A percentile compares a stretch with the other conserved stretches of the same genome.
phyloP scores from a whole-genome alignment of 2,888 invertebrate species.

The Sclerodermus sp. region DNA sequence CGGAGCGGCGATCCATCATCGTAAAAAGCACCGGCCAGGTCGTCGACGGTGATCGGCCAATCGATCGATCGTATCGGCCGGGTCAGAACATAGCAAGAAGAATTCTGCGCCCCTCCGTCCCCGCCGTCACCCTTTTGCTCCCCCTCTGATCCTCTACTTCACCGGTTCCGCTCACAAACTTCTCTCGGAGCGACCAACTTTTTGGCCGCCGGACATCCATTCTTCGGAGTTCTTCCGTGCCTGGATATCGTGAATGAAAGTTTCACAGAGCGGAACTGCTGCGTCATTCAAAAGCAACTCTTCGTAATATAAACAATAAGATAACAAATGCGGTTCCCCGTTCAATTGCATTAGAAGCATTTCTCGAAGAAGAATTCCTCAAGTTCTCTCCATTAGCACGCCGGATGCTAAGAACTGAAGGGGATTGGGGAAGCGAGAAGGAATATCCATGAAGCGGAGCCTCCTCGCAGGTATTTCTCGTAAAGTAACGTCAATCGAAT shows the following conservation, averaged over 20 bases:
- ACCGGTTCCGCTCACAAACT: slow-evolving; percentile 8
- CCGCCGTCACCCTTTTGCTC: not conserved
- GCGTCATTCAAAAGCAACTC: too few relatives aligned
- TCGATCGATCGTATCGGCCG: slow-evolving; percentile 29
- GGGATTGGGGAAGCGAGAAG: slow-evolving; percentile 8
- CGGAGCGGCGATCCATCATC: slow-evolving; percentile 41
- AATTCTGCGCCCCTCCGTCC: slow-evolving; percentile 15
- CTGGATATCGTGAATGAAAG: too few relatives aligned
- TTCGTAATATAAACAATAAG: too few relatives aligned
- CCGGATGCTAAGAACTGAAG: too few relatives aligned
- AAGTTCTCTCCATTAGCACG: too few relatives aligned
- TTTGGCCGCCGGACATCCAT: not conserved
- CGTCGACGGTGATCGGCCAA: slow-evolving; percentile 27
- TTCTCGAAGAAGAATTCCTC: too few relatives aligned
- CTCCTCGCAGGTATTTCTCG: slow-evolving; percentile 15
- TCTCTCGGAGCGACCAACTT: not conserved
- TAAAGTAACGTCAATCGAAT: slow-evolving; percentile 32
- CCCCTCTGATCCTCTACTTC: slow-evolving; percentile 17
- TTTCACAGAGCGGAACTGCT: too few relatives aligned
- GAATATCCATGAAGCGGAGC: slow-evolving; percentile 11
- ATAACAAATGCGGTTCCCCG: too few relatives aligned
- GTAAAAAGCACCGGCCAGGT: slow-evolving; percentile 35
- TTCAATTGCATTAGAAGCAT: too few relatives aligned
- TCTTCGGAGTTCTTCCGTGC: not conserved
- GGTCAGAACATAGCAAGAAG: slow-evolving; percentile 28